Evolutionary conservation across 1,140 invertebrate genomes (phyloP).

Genomic region (Pectinophora gossypiella): DNA sequence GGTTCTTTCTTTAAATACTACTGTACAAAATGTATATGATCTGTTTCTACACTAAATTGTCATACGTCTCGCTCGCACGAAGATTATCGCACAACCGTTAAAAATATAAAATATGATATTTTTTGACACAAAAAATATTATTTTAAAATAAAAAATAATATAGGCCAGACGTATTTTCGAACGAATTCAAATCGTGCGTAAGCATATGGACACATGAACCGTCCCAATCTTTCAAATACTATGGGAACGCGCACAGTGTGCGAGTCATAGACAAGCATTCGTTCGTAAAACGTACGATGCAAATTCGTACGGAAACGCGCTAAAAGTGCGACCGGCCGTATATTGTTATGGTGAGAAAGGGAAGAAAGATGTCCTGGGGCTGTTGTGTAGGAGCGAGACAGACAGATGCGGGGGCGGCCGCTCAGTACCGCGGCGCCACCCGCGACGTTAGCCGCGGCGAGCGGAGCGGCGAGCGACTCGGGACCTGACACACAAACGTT

Average conservation of each 20-base stretch:
- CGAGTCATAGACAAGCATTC: constrained; percentile 8
- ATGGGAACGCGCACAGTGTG: no score
- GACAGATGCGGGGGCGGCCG: constrained; percentile 14
- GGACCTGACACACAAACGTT: constrained; percentile 5
- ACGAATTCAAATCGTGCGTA: no score
- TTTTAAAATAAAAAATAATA: no score
- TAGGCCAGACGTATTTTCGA: no score
- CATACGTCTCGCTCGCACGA: background rate
- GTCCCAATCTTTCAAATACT: no score
- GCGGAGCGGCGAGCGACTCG: constrained; percentile 53
- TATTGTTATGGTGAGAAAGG: no score
- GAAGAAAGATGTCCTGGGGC: no score
- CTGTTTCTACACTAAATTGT: constrained; percentile 7
- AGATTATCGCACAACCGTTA: background rate
- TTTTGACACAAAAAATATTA: background rate
- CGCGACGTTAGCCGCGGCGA: constrained; percentile 45
- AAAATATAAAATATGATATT: constrained; percentile 1
- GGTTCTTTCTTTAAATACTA: constrained; percentile 20
- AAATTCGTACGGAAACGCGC: no score
- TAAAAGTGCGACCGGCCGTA: no score
- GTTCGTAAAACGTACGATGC: constrained; percentile 5
- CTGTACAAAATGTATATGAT: constrained; percentile 15
- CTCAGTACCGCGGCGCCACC: constrained; percentile 60
- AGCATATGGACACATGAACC: no score
- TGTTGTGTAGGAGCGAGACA: constrained; percentile 10